A percentile compares a stretch with the other conserved stretches of the same genome.
Conservation (phyloP, 2,113 vertebrate species). For the Myotis yumanensis region DNA sequence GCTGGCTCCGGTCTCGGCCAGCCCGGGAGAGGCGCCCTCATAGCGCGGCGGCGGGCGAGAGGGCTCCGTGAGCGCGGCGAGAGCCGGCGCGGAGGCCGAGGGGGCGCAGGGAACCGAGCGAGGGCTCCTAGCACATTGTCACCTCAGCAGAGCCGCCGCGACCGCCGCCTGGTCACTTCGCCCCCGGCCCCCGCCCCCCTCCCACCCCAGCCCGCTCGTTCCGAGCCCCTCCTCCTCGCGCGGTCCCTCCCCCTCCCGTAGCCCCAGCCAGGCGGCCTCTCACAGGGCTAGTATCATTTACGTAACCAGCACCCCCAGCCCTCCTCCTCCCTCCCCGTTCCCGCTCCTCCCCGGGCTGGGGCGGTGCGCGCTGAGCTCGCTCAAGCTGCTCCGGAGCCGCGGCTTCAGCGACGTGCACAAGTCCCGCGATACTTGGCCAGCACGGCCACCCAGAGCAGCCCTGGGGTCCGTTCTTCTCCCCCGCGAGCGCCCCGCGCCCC, state of each 20-base stretch:
- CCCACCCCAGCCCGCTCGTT: slow-evolving; percentile 24
- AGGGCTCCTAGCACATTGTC: slow-evolving; percentile 48
- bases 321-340: slow-evolving; percentile 40
- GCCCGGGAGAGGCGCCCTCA: slow-evolving; percentile 65
- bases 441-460: slow-evolving; percentile 48
- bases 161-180: slow-evolving; percentile 62
- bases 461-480: not conserved
- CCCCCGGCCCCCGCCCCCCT: slow-evolving; percentile 41
- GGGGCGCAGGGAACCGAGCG: not conserved
- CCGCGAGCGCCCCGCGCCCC: not conserved
- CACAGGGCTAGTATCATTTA: slow-evolving; percentile 73
- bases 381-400: slow-evolving; percentile 68
- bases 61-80: not conserved
- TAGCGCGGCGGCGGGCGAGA: slow-evolving; percentile 57
- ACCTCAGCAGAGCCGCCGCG: slow-evolving; percentile 44
- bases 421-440: slow-evolving; percentile 79
- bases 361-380: slow-evolving; percentile 56
- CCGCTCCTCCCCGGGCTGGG: slow-evolving; percentile 63
- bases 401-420: slow-evolving; percentile 53
- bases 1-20: slow-evolving; percentile 62
- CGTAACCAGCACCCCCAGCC: slow-evolving; percentile 73
- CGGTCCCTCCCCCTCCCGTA: slow-evolving; percentile 52
- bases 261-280: slow-evolving; percentile 73
- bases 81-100: slow-evolving; percentile 41
- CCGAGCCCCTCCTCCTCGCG: slow-evolving; percentile 33